A percentile compares a stretch with the other conserved stretches of the same genome.
phyloP scores from a whole-genome alignment of 2,888 invertebrate genomes.

The Limnephilus rhombicus region DNA sequence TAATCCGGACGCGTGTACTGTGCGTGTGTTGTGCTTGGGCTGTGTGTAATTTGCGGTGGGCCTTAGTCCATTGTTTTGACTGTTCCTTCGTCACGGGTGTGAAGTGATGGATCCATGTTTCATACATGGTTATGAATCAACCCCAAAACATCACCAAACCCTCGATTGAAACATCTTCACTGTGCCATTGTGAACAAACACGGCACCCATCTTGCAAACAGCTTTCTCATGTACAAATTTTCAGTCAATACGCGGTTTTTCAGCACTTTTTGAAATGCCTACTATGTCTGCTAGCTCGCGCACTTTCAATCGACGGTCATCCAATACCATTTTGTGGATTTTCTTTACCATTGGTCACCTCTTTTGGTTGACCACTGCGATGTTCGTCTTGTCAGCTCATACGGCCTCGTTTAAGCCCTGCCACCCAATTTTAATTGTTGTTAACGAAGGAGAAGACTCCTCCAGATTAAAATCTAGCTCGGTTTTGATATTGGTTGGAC shows the following conservation, averaged over 20 bases:
- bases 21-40: no score
- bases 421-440: constrained; percentile 11
- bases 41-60: no score
- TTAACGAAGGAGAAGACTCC: constrained; percentile 66
- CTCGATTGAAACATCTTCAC: no score
- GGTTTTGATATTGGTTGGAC: constrained; percentile 64
- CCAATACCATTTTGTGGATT: no score
- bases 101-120: not conserved
- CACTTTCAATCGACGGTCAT: not conserved
- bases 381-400: constrained; percentile 33
- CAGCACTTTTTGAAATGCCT: constrained; percentile 40
- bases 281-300: constrained; percentile 50
- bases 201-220: no score
- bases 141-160: not conserved
- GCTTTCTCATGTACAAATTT: constrained; percentile 4
- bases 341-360: constrained; percentile 56
- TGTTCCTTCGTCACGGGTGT: not conserved
- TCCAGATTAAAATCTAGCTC: constrained; percentile 67
- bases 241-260: constrained; percentile 2
- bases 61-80: not conserved
- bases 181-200: no score
- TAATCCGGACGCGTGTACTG: no score
- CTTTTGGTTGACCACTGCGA: constrained; percentile 61
- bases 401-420: constrained; percentile 56
- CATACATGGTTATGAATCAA: not conserved